Conservation (phyloP, 2,888 invertebrate species). For the Rhimphoctona megacephalus region DNA sequence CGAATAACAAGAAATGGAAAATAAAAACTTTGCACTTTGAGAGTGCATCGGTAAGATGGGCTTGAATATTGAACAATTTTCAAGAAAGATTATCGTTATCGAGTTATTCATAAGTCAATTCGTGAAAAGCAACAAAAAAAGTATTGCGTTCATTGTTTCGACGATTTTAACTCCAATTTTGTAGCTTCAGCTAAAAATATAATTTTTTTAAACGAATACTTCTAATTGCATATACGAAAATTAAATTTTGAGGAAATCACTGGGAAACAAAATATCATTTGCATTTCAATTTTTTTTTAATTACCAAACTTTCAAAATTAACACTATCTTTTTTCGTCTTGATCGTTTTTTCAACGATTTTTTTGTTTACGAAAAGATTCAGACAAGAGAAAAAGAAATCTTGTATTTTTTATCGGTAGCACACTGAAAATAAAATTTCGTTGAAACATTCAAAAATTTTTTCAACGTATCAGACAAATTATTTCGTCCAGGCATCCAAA, state of each 20-base stretch:
- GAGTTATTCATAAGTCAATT: constrained; percentile 1
- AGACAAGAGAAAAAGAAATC: neutral
- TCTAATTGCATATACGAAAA: neutral
- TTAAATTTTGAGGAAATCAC: neutral
- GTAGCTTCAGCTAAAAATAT: neutral
- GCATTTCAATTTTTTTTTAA: neutral
- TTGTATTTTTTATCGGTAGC: no score
- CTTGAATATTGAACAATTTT: neutral
- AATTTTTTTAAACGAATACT: neutral
- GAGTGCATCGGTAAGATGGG: constrained; percentile 12
- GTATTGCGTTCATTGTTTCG: neutral
- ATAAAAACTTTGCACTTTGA: constrained; percentile 3
- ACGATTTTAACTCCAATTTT: neutral
- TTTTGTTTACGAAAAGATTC: neutral
- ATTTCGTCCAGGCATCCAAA: no score
- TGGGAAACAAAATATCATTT: neutral
- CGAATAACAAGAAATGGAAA: constrained; percentile 51
- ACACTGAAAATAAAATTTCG: no score
- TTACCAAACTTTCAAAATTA: neutral
- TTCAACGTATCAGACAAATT: no score
- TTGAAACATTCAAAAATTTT: no score
- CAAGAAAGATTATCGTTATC: neutral
- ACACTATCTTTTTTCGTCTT: neutral
- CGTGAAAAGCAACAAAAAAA: constrained; percentile 34
- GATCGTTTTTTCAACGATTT: neutral